Base-by-base conservation (phyloP, 2,113 vertebrate genomes). In the Callorhinus ursinus region DNA sequence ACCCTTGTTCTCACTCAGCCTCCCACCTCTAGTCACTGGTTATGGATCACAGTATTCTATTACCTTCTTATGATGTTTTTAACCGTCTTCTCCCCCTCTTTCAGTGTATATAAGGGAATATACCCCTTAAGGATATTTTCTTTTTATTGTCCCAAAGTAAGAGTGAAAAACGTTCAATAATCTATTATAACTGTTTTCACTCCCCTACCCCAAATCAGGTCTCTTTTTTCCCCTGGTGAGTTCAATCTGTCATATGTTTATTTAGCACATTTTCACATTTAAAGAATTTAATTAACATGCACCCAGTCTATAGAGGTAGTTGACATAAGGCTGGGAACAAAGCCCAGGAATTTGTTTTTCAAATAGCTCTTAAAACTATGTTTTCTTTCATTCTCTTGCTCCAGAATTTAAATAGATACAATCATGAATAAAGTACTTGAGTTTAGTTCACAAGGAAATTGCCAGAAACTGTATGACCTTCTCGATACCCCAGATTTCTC, bases 381-480 rank as follows among this genome's bases (percentile, higher is more conserved):
- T 95, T 97, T 96, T 85, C 33, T 92, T 97, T 93, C 69, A 93
- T 42, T 97, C 28, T 88, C 84, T 97, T 89, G 94, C 87, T 87
- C 92, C 72, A 94, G 69, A 61, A 87, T 65, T 90, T 85, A 96
- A 90, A 92, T 71, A 98, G 97, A 91, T 98, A 96, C 39, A 79
- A 97, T 98, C 89, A 95, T 98, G 98, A 98, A 98, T 98, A 98
- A 98, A 98, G 98, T 98, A 98, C 96, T 97, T 97, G 82, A 82
- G 98, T 96, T 97, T 98, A 96, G 97, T 98, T 97, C 98, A 98
- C 90, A 98, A 98, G 97, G 94, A 98, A 98, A 95, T 92, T 96
- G 96, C 93, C 96, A 85, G 92, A 95, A 97, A 97, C 93, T 96
- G 12, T 88, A 89, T 98, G 97, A 98, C 98, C 98, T 98, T 98